A percentile compares a stretch with the other conserved stretches of the same genome.
Evolutionary conservation across 2,113 vertebrate genomes (phyloP).

Genomic region (Pterocles orientalis): DNA sequence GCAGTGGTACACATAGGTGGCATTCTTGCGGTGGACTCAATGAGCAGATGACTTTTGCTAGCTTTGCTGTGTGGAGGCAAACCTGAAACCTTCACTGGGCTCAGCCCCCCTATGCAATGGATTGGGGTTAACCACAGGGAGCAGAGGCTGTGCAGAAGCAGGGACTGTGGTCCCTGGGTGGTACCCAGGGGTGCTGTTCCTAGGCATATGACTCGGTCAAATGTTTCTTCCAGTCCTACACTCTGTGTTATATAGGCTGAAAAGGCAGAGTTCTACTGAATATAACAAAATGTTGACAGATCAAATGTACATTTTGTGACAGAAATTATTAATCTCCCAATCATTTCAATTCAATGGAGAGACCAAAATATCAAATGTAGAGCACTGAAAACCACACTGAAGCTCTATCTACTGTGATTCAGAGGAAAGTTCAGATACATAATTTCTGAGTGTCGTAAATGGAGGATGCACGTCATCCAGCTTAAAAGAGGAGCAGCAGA

Average conservation of each 20-base stretch:
- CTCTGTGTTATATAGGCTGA: not conserved
- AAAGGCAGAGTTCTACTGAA: not conserved
- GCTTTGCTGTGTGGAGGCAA: not conserved
- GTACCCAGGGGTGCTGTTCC: not conserved
- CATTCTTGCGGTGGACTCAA: not conserved
- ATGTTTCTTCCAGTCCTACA: not conserved
- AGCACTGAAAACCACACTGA: not conserved
- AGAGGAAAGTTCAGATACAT: not conserved
- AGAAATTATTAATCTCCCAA: not conserved
- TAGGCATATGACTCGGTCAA: rapidly evolving
- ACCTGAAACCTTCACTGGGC: not conserved
- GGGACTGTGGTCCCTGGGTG: not conserved
- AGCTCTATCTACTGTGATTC: not conserved
- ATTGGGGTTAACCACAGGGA: slow-evolving; percentile 26
- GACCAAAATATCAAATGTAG: not conserved
- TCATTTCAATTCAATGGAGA: not conserved
- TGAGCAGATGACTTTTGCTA: not conserved
- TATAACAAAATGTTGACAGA: not conserved
- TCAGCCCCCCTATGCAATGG: not conserved
- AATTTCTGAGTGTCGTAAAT: not conserved
- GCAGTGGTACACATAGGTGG: not conserved
- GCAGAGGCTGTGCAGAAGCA: slow-evolving; percentile 1
- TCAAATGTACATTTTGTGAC: not conserved
- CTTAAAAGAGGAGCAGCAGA: not conserved
- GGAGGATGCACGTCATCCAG: not conserved